A percentile compares a stretch with the other conserved stretches of the same genome.
These are phyloP conservation scores for Phrynocephalus vlangalii DNA, from an alignment of 2,797 vertebrate species.

Conservation along the genomic window DNA sequence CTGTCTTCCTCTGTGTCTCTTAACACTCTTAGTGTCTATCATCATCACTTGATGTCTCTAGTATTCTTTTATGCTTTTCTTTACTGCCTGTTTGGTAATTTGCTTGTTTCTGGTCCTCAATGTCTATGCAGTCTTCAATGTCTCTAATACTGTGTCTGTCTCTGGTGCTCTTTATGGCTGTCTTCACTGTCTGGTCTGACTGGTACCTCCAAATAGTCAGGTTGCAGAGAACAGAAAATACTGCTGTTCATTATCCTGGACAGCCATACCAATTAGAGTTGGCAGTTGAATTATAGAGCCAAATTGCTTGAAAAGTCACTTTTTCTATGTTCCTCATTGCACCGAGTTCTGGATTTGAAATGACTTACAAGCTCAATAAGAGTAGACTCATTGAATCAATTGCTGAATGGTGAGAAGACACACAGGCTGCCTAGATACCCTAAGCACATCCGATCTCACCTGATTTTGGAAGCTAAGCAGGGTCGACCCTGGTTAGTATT, in stretches of 20 bases:
- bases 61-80: no score
- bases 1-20: no score
- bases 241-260: not conserved
- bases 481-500: no score
- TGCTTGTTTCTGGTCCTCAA: not conserved
- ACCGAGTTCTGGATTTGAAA: not conserved
- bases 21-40: no score
- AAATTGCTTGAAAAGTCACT: not conserved
- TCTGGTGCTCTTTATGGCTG: not conserved
- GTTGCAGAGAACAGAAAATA: not conserved
- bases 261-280: not conserved
- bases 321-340: not conserved
- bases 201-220: not conserved
- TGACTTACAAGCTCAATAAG: no score
- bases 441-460: no score
- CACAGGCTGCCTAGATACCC: no score
- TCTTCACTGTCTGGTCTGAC: not conserved
- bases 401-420: no score
- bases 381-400: no score
- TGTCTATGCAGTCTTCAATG: not conserved
- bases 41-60: no score
- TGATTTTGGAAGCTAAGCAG: no score
- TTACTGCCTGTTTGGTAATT: no score
- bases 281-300: not conserved
- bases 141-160: not conserved